phyloP scores from a whole-genome alignment of 2,113 vertebrate species.

The Cephalophus harveyi region DNA sequence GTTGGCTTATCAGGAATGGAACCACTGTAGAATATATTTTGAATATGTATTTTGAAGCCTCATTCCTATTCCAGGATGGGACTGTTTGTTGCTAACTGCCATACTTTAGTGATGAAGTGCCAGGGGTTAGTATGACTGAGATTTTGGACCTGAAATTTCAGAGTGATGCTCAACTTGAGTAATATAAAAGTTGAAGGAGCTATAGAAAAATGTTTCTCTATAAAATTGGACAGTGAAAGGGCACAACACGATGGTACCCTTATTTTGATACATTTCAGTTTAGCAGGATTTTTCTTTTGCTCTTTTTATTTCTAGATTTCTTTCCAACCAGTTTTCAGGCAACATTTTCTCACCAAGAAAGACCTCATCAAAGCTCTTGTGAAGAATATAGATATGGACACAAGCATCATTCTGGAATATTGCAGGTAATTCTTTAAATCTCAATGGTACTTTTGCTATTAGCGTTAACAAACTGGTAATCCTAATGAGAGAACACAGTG shows the following conservation, averaged over 20 bases:
- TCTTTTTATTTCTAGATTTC: constrained; percentile 87
- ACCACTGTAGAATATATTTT: background rate
- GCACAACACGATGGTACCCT: background rate
- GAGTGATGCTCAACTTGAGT: background rate
- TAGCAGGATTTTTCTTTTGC: background rate
- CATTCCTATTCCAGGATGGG: background rate
- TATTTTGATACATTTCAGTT: background rate
- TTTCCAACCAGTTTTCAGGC: constrained; percentile 93
- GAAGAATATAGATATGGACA: constrained; percentile 86
- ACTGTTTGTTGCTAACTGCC: background rate
- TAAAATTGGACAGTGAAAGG: background rate
- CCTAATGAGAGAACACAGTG: background rate
- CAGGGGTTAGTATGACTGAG: background rate
- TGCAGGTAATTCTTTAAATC: constrained; percentile 86
- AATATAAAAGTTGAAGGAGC: background rate
- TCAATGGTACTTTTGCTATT: background rate
- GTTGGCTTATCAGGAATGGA: background rate
- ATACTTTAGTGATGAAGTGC: background rate
- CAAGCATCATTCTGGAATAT: constrained; percentile 88
- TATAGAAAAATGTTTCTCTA: background rate
- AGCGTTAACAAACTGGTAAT: constrained; percentile 66
- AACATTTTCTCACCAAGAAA: constrained; percentile 87
- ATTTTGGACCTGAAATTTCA: background rate
- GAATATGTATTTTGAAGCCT: background rate
- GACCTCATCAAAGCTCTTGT: constrained; percentile 88